phyloP scores from a whole-genome alignment of 2,113 vertebrate genomes.

The Nibea coibor region DNA sequence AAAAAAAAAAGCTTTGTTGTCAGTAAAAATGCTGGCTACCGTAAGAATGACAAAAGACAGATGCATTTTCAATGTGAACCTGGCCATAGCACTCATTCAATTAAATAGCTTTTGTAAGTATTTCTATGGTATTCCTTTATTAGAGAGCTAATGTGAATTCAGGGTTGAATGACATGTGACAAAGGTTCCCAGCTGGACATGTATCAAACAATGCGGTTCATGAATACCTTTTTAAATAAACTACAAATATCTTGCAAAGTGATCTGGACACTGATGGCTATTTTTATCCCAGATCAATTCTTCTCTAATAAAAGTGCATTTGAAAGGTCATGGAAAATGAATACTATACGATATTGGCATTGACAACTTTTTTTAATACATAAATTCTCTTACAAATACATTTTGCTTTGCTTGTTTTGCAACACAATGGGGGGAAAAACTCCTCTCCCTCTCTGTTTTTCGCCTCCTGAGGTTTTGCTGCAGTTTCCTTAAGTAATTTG shows the following conservation, averaged over 20 bases:
- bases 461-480: slow-evolving; percentile 82
- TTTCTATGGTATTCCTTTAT: neutral
- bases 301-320: neutral
- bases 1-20: neutral
- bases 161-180: neutral
- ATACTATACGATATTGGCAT: neutral
- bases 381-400: slow-evolving; percentile 46
- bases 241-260: neutral
- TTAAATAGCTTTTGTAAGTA: neutral
- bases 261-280: neutral
- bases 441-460: slow-evolving; percentile 55
- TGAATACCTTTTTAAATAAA: neutral
- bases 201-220: neutral
- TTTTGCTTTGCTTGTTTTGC: slow-evolving; percentile 60
- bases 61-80: neutral
- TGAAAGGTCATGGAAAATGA: neutral
- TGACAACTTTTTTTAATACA: slow-evolving; percentile 27
- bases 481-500: slow-evolving; percentile 87
- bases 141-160: neutral
- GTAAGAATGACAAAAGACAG: neutral
- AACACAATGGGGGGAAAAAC: slow-evolving; percentile 39
- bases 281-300: neutral
- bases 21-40: neutral
- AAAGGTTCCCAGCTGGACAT: neutral
- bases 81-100: neutral